Evolutionary conservation across 2,797 vertebrate species (phyloP).

Genomic region (Nasua narica): DNA sequence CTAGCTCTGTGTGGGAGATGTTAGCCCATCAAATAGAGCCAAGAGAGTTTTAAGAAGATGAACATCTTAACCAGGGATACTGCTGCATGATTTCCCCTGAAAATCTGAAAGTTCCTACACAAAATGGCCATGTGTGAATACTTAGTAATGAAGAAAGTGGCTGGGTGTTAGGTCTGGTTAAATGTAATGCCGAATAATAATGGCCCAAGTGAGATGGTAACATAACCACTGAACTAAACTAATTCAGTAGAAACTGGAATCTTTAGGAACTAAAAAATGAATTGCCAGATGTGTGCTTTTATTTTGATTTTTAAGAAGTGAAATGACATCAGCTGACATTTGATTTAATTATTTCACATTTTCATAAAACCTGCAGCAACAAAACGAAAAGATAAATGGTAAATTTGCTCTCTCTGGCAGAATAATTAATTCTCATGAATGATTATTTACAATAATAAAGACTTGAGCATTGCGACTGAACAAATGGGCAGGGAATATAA

Average conservation of each 20-base stretch:
- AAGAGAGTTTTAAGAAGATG: neutral
- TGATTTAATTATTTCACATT: neutral
- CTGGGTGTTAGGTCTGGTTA: neutral
- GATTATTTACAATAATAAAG: slow-evolving; percentile 9
- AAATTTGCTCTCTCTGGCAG: neutral
- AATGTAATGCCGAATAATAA: neutral
- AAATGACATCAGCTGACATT: neutral
- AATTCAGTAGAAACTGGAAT: neutral
- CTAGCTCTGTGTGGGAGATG: neutral
- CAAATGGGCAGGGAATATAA: neutral
- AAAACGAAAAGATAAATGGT: neutral
- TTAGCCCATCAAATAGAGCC: neutral
- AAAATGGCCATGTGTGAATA: neutral
- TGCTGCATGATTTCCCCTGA: neutral
- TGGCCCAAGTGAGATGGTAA: neutral
- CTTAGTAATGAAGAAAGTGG: neutral
- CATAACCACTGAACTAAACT: neutral
- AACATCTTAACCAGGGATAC: neutral
- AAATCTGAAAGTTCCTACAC: neutral
- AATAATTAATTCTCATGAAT: neutral
- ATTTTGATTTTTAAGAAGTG: neutral
- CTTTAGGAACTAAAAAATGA: neutral
- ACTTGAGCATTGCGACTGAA: neutral
- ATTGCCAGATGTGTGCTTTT: neutral
- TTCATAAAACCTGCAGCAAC: neutral